Base-by-base conservation (phyloP, 2,797 vertebrate genomes). In the Bradypodion ventrale region DNA sequence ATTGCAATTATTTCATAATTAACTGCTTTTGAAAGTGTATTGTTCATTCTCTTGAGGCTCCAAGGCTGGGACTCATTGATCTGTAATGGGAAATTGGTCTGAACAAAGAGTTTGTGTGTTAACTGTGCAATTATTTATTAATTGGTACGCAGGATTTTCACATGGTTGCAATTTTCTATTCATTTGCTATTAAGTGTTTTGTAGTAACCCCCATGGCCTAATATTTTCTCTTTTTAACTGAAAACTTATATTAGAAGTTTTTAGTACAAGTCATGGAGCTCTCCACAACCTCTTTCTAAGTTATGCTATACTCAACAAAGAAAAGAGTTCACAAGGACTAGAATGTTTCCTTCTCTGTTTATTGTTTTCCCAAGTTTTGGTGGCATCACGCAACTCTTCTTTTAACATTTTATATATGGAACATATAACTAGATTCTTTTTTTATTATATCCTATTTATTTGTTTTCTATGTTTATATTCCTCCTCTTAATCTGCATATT, bases 111-210 rank as follows among this genome's bases (percentile, higher is more conserved):
- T 83, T 83, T 83, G n/a, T n/a, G 78, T 49, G 88, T 91, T 90
- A 74, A 21, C 92, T 72, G 40, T 73, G 56, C 56, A 6, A 91
- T 56, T 91, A 85, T 90, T 91, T 70, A 92, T 90, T 91, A 91
- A 90, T 91, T 75, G 70, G 29, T 62, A 70, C 29, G 72, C 15
- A n/a, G 32, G 63, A 83, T 69, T 80, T 75, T 80, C 70, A 68
- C 78, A 80, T 49, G 62, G 70, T 56, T 74, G 40, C 37, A 75
- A 59, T 75, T 80, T 44, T 44, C 35, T 32, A 60, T 23, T 66
- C 25, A 59, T 66, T 76, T 49, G 40, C 74, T 35, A 52, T 80
- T 68, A 37, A 78, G 60, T 40, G 23, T 56, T 68, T 68, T 60
- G 12, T 60, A 70, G 59, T 25, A 60, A 44, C 35, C 16, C 42